These are phyloP conservation scores for Clistopyga incitator DNA, from an alignment of 2,888 invertebrate species.

Conservation along the genomic window DNA sequence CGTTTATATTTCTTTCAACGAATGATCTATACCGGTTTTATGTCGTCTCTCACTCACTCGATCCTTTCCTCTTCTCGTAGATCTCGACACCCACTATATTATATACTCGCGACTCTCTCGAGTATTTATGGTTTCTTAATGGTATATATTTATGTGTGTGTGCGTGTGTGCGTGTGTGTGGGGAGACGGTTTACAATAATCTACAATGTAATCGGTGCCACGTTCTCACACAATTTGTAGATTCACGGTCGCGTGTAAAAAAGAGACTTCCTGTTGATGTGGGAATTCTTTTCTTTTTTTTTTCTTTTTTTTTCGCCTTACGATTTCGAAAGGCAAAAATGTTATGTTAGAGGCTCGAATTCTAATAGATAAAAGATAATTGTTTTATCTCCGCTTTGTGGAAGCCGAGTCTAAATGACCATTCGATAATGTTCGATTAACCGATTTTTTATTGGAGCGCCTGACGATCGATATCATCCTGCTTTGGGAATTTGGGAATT, in stretches of 20 bases:
- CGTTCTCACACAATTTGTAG: constrained; percentile 6
- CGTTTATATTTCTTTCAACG: background rate
- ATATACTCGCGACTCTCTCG: background rate
- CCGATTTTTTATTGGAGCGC: constrained; percentile 9
- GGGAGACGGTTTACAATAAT: background rate
- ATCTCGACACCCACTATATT: background rate
- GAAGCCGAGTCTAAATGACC: constrained; percentile 12
- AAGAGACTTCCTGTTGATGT: constrained; percentile 6
- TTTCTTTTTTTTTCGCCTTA: background rate
- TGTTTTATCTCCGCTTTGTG: constrained; percentile 24
- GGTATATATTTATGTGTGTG: too few relatives aligned
- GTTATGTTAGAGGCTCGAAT: background rate
- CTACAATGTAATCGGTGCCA: background rate
- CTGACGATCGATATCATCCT: constrained; percentile 47
- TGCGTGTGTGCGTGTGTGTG: too few relatives aligned
- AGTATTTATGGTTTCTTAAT: background rate
- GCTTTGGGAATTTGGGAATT: background rate
- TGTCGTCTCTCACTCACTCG: constrained; percentile 39
- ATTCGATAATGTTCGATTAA: constrained; percentile 41
- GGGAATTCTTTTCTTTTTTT: background rate
- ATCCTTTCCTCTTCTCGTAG: constrained; percentile 24
- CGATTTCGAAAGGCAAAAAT: background rate
- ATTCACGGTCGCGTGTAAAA: background rate
- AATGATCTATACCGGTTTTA: constrained; percentile 53
- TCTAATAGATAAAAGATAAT: background rate